phyloP scores from a whole-genome alignment of 1,140 invertebrate species.

The Maconellicoccus hirsutus region DNA sequence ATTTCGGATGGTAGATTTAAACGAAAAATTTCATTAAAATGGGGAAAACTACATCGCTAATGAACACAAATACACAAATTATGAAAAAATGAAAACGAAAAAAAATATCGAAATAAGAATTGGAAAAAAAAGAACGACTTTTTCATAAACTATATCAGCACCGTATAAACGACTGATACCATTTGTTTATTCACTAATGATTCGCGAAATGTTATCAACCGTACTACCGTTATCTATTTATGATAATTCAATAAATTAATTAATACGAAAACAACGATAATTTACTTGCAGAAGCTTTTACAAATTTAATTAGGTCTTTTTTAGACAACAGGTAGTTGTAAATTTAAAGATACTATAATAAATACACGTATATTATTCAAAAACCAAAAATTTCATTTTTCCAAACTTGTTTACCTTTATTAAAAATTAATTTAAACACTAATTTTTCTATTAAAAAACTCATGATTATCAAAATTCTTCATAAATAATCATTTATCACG shows the following conservation, averaged over 20 bases:
- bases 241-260: slow-evolving; percentile 1
- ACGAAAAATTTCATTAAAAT: background rate
- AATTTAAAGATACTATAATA: background rate
- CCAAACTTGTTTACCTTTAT: background rate
- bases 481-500: slow-evolving; percentile 11
- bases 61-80: slow-evolving; percentile 7
- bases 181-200: slow-evolving; percentile 5
- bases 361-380: background rate
- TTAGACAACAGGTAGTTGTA: slow-evolving; percentile 20
- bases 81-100: background rate
- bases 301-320: slow-evolving; percentile 14
- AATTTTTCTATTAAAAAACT: background rate
- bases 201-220: background rate
- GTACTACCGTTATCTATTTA: background rate
- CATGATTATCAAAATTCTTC: slow-evolving; percentile 17
- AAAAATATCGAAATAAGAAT: background rate
- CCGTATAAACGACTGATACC: background rate
- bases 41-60: background rate
- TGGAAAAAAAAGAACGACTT: background rate
- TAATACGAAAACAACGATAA: background rate
- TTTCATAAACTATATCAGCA: background rate
- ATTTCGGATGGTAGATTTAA: slow-evolving; percentile 1
- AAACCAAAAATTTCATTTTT: background rate
- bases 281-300: background rate
- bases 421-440: background rate